These are phyloP conservation scores for Ennomos quercinarius DNA, from an alignment of 2,888 invertebrate genomes.

Conservation along the genomic window DNA sequence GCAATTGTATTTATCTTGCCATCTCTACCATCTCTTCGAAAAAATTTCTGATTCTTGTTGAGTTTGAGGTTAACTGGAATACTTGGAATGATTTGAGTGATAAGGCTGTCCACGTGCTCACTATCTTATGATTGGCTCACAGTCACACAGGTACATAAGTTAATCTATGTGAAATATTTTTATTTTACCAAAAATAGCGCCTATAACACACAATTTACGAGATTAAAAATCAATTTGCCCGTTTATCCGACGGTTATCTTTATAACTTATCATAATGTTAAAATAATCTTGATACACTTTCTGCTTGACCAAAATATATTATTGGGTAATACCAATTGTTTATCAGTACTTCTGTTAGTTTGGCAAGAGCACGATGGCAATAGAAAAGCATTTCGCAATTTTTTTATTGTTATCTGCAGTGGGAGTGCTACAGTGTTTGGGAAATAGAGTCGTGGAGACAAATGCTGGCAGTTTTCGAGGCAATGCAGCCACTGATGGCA, in stretches of 20 bases:
- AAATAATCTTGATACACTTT: slow-evolving; percentile 16
- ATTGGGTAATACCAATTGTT: slow-evolving; percentile 11
- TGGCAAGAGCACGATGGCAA: slow-evolving; percentile 19
- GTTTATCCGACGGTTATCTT: slow-evolving; percentile 11
- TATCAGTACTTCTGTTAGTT: slow-evolving; percentile 20
- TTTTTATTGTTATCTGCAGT: slow-evolving; percentile 9
- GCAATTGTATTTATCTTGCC: no score
- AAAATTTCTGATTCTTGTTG: no score
- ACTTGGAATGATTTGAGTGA: no score
- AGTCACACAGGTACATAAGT: no score
- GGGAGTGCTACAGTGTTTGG: slow-evolving; percentile 23
- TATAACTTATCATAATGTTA: slow-evolving; percentile 18
- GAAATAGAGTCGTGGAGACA: slow-evolving; percentile 42
- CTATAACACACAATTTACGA: no score
- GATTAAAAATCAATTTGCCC: slow-evolving; percentile 20
- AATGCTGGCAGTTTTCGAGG: slow-evolving; percentile 54
- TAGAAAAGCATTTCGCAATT: slow-evolving; percentile 14
- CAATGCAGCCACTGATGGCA: slow-evolving; percentile 49
- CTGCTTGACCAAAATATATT: slow-evolving; percentile 1
- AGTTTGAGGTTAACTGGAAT: no score
- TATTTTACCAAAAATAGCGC: no score
- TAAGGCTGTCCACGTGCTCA: no score
- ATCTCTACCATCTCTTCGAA: no score
- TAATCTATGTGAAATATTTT: no score
- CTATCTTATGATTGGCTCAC: no score